Evolutionary conservation across 92 coral and sea anemone genomes (phyloP), one percentile per base, ranked within the genome.

Genomic region (Siderastrea siderea): DNA sequence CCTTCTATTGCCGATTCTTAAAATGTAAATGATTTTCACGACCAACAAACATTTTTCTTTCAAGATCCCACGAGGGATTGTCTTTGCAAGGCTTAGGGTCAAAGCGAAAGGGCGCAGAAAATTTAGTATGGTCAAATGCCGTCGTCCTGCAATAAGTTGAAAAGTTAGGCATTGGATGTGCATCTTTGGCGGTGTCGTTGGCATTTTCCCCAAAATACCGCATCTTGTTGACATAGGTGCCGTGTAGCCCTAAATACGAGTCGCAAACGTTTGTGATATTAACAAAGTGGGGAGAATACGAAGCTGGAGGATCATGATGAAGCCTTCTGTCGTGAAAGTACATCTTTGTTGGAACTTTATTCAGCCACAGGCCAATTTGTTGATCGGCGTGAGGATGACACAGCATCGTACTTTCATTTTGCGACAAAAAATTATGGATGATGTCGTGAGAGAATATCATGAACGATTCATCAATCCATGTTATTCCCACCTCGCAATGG

Each of bases 191-290:
- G 0, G 84, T 84, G 59, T 91, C 94, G 71, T 86, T 86, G 9
- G 84, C 80, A n/a, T 45, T 80, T 43, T 15, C 49, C 13, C 80
- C 85, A 50, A 86, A 86, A 2, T 80, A 46, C 16, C 77, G 16
- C 94, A 91, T 91, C 74, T 72, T 64, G 1, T 81, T 44, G 1
- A 61, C 79, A 54, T 86, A 91, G 12, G 91, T 80, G 13, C 94
- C 94, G 47, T 91, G 94, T 51, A 86, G 46, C 10, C 87, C 94
- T 6, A 91, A 47, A 19, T 71, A 91, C 49, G n/a, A 62, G 62
- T 91, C 84, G n/a, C 94, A 91, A 2, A 91, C 57, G 58, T 86
- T 81, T n/a, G 13, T 47, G 38, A 77, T 48, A 10, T 69, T 82
- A 10, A 68, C 26, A 69, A 91, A 74, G 8, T 52, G 1, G 26